Evolutionary conservation across 2,113 vertebrate species (phyloP).

Genomic region (Dipodomys ordii): DNA sequence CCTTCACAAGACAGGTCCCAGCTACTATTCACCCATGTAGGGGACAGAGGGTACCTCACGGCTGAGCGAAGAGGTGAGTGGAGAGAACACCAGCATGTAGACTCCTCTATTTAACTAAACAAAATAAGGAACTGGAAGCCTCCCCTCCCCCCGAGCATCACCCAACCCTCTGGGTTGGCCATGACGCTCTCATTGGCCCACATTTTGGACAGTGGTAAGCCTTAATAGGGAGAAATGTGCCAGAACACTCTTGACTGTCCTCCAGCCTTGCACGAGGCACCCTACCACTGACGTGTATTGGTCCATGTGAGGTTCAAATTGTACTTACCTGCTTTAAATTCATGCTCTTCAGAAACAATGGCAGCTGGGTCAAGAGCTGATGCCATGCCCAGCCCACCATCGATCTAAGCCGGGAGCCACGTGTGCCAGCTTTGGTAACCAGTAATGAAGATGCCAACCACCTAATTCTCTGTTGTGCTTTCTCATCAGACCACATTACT

Average conservation of each 20-base stretch:
- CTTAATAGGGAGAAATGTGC: not conserved
- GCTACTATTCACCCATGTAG: fast-evolving
- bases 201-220: too few relatives aligned
- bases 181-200: too few relatives aligned
- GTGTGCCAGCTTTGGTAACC: not conserved
- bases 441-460: too few relatives aligned
- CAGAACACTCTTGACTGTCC: fast-evolving
- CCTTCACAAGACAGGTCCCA: not conserved
- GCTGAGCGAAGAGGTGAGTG: not conserved
- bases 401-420: fast-evolving
- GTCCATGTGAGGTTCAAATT: not conserved
- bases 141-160: too few relatives aligned
- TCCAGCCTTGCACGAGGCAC: not conserved
- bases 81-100: not conserved
- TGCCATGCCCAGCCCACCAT: not conserved
- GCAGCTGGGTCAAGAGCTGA: not conserved
- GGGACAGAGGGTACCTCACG: not conserved
- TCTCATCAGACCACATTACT: not conserved
- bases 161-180: too few relatives aligned
- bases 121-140: not conserved
- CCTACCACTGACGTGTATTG: not conserved
- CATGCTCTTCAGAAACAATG: not conserved
- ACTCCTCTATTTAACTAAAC: not conserved
- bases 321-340: not conserved
- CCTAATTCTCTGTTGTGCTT: not conserved